Evolutionary conservation across 1,140 invertebrate genomes (phyloP).

Genomic region (Drosophila guanche): DNA sequence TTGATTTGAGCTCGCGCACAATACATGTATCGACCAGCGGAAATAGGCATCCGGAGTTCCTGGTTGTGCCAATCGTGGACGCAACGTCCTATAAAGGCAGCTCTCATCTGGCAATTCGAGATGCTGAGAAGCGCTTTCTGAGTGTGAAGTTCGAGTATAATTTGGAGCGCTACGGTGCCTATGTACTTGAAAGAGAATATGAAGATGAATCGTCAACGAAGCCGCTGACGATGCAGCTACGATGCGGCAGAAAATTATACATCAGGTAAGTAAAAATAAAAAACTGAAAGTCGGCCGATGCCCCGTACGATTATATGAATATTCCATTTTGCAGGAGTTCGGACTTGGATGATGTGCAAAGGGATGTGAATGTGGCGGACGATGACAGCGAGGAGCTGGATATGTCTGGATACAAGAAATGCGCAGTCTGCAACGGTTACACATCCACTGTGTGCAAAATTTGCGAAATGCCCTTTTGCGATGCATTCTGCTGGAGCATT

Average conservation of each 20-base stretch:
- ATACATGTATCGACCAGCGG: not conserved
- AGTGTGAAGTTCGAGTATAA: slow-evolving; percentile 51
- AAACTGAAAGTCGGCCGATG: too few species aligned
- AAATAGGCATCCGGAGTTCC: slow-evolving; percentile 40
- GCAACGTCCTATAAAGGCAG: slow-evolving; percentile 13
- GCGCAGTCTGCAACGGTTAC: slow-evolving; percentile 35
- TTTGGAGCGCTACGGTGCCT: slow-evolving; percentile 42
- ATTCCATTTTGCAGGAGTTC: too few species aligned
- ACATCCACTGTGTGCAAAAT: slow-evolving; percentile 45
- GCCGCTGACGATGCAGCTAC: slow-evolving; percentile 13
- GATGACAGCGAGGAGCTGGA: too few species aligned
- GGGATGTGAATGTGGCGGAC: too few species aligned
- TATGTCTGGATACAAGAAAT: slow-evolving; percentile 7
- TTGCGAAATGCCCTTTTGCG: slow-evolving; percentile 53
- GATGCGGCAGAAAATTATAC: slow-evolving; percentile 34
- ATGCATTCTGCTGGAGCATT: slow-evolving; percentile 39
- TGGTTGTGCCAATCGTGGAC: slow-evolving; percentile 29
- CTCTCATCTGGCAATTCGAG: slow-evolving; percentile 35
- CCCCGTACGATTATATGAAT: too few species aligned
- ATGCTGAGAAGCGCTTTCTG: slow-evolving; percentile 36
- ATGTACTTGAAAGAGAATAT: slow-evolving; percentile 2
- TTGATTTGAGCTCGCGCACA: too few species aligned
- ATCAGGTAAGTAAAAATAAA: too few species aligned
- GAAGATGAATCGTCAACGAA: not conserved
- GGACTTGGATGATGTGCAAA: too few species aligned